phyloP scores from a whole-genome alignment of 2,888 invertebrate species.

The Phania funesta region DNA sequence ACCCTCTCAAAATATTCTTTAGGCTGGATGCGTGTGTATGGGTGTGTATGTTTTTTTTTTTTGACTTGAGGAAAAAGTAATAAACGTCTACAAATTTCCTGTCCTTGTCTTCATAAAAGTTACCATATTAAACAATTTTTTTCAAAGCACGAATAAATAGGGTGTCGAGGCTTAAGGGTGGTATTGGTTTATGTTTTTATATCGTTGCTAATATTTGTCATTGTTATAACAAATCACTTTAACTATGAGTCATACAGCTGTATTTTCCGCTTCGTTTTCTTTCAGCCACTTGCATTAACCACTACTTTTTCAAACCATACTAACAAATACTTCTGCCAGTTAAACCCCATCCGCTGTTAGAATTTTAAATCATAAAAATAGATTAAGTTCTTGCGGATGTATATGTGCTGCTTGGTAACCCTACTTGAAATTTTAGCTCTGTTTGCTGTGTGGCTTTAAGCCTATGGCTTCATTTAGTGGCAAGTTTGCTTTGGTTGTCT shows the following conservation, averaged over 20 bases:
- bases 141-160: background rate
- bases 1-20: slow-evolving; percentile 38
- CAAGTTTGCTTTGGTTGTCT: too few species aligned
- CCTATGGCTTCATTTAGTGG: too few species aligned
- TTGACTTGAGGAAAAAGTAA: slow-evolving; percentile 27
- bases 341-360: background rate
- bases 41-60: background rate
- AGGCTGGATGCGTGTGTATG: background rate
- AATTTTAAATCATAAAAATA: slow-evolving; percentile 56
- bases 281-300: slow-evolving; percentile 38
- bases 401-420: background rate
- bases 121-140: slow-evolving; percentile 39
- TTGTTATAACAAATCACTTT: slow-evolving; percentile 54
- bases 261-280: slow-evolving; percentile 8
- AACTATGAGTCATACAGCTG: slow-evolving; percentile 55
- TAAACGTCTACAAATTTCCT: slow-evolving; percentile 55
- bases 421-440: background rate
- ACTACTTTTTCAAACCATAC: background rate
- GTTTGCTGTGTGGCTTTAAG: too few species aligned
- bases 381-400: slow-evolving; percentile 21
- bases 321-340: slow-evolving; percentile 11
- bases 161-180: slow-evolving; percentile 15
- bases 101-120: slow-evolving; percentile 51
- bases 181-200: slow-evolving; percentile 32
- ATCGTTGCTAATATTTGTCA: slow-evolving; percentile 5